Percentiles rank a stretch among this genome's conserved stretches.
These are phyloP conservation scores for Pterois miles DNA, from an alignment of 2,797 vertebrate species.

Conservation along the genomic window DNA sequence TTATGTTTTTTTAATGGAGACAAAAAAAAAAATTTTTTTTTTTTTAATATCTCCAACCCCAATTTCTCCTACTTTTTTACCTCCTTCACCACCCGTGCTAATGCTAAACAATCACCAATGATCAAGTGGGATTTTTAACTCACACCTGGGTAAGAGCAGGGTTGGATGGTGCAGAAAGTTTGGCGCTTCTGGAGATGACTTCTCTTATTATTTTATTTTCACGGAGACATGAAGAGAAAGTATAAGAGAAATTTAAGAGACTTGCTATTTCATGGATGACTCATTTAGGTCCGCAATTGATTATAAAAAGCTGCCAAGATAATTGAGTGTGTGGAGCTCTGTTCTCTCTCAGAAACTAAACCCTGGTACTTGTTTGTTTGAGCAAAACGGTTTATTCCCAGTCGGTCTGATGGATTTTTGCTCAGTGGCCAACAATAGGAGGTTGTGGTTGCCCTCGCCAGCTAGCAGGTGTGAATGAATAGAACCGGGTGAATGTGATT, in stretches of 20 bases:
- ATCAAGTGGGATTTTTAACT: not conserved
- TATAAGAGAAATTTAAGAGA: too few relatives aligned
- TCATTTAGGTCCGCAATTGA: not conserved
- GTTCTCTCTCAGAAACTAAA: not conserved
- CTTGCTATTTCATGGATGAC: not conserved
- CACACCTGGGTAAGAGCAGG: not conserved
- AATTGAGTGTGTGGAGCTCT: not conserved
- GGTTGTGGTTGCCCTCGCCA: not conserved
- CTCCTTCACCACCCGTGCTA: too few relatives aligned
- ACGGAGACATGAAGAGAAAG: not conserved
- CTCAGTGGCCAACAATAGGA: not conserved
- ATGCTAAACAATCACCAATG: not conserved
- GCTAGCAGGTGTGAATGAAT: not conserved
- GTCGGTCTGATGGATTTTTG: not conserved
- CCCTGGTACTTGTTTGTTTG: not conserved
- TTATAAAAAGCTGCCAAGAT: not conserved
- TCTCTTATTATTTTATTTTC: not conserved
- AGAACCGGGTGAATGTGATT: slow-evolving; percentile 9
- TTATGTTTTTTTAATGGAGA: too few relatives aligned
- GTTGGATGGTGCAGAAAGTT: not conserved
- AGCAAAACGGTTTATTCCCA: slow-evolving; percentile 14
- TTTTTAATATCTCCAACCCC: too few relatives aligned
- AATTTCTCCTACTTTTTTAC: too few relatives aligned
- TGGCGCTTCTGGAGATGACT: not conserved
- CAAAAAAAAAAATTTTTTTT: too few relatives aligned